Percentiles rank a stretch among this genome's conserved stretches.
These are phyloP conservation scores for Pantherophis guttatus DNA, from an alignment of 2,113 vertebrate genomes.

Conservation along the genomic window DNA sequence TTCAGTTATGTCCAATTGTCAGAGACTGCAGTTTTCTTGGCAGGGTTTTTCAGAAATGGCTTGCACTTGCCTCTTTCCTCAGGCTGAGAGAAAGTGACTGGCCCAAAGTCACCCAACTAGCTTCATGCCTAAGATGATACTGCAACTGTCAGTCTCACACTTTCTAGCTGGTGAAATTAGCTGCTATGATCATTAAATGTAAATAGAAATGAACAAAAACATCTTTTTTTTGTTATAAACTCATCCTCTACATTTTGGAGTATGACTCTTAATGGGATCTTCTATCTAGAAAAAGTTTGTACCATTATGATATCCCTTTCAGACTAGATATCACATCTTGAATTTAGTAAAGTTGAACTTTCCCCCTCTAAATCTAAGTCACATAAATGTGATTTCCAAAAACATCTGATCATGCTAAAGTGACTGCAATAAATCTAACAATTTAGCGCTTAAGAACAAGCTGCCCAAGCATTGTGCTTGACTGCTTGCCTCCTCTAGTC, in stretches of 20 bases:
- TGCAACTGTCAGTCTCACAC: not conserved
- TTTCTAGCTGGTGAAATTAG: not conserved
- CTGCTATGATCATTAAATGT: not conserved
- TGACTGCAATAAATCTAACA: not conserved
- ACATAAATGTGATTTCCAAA: not conserved
- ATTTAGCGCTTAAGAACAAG: not conserved
- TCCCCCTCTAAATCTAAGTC: not conserved
- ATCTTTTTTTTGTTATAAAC: not conserved
- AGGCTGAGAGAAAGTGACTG: not conserved
- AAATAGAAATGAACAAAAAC: not conserved
- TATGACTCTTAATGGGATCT: not conserved
- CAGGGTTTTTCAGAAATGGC: not conserved
- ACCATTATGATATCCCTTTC: not conserved
- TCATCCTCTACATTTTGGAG: not conserved
- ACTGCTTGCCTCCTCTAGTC: not conserved
- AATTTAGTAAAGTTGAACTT: not conserved
- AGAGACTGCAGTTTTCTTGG: not conserved
- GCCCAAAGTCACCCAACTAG: not conserved
- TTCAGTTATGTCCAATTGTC: not conserved
- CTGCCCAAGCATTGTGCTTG: not conserved
- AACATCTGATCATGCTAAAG: not conserved
- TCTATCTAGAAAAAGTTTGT: not conserved
- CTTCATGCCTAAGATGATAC: not conserved
- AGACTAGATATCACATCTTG: not conserved
- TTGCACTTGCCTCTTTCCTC: not conserved